Percentiles rank a stretch among this genome's conserved stretches.
Evolutionary conservation across 1,140 invertebrate species (phyloP).

Genomic region (Caenorhabditis brenneri): DNA sequence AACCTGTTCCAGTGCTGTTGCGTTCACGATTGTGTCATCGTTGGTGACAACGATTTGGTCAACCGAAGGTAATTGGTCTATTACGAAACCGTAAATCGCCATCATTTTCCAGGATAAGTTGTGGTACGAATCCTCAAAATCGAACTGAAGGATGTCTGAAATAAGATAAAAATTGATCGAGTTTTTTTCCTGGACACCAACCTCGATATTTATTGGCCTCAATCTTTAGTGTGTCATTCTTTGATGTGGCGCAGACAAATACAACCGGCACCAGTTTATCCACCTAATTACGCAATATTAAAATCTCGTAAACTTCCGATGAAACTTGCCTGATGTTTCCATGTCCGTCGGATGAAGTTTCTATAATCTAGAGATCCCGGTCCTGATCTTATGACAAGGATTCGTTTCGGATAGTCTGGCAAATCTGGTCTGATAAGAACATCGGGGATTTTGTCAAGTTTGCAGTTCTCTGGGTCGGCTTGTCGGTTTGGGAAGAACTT

Average conservation of each 20-base stretch:
- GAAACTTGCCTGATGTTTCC: slow-evolving; percentile 51
- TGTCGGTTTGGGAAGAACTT: slow-evolving; percentile 48
- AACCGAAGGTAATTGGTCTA: slow-evolving; percentile 53
- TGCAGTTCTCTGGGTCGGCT: slow-evolving; percentile 46
- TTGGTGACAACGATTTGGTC: slow-evolving; percentile 70
- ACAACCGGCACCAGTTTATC: slow-evolving; percentile 41
- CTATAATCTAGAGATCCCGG: slow-evolving; percentile 62
- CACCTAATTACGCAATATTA: slow-evolving; percentile 24
- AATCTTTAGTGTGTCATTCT: background rate
- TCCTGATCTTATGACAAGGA: slow-evolving; percentile 64
- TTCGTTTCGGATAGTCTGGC: slow-evolving; percentile 41
- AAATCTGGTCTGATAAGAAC: slow-evolving; percentile 57
- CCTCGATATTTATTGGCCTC: slow-evolving; percentile 46
- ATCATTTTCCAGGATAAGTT: slow-evolving; percentile 71
- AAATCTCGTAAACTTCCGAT: background rate
- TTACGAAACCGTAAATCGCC: slow-evolving; percentile 63
- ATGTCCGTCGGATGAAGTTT: slow-evolving; percentile 64
- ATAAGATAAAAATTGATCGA: slow-evolving; percentile 49
- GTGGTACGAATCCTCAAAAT: slow-evolving; percentile 68
- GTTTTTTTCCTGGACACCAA: background rate
- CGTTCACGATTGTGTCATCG: slow-evolving; percentile 71
- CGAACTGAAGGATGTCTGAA: slow-evolving; percentile 67
- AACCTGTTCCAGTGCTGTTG: slow-evolving; percentile 63
- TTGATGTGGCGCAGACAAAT: slow-evolving; percentile 41
- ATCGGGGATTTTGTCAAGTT: slow-evolving; percentile 48